Base-by-base conservation (phyloP, 2,797 vertebrate genomes). In the Lithobates sylvaticus region DNA sequence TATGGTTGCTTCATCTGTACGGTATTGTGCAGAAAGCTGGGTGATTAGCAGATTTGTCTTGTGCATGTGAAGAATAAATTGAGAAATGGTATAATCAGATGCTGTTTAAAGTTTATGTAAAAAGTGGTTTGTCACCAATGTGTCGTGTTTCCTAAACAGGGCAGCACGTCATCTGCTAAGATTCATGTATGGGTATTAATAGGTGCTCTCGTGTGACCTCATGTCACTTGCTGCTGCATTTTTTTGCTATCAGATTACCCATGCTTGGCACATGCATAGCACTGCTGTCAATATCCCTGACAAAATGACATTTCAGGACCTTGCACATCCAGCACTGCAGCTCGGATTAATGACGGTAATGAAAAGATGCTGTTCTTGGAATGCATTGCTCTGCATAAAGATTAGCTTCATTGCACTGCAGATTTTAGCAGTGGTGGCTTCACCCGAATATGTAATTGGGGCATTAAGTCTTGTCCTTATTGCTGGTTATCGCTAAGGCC, bases 221-320 rank as follows among this genome's bases (percentile, higher is more conserved):
- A 87, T 83, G 80, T 83, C 75, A 83, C 84, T 86, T 67, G 69
- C 80, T 78, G 47, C 76, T 74, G 58, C 80, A 87, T 87, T 87
- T 80, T 34, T 78, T 23, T 68, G 69, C 75, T 87, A 83, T 87
- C 80, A 83, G 69, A 83, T 78, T 87, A 87, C 85, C 69, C 80
- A 5, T 69, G 72, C 85, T 44, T 87, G 85, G 81, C 81, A 87
- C 85, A 83, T 87, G 75, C 78, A 69, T 78, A 78, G 78, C 50
- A 23, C 65, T 83, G 67, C 85, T 74, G 80, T 87, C 85, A 67
- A 42, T 79, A 74, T 87, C 29, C 50, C 27, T 87, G 80, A 75
- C 69, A 78, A 47, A 80, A 73, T 73, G 81, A 77, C 72, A 86
- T 74, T 61, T 50, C 27, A 61, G 32, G 44, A 58, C 74, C 75